Evolutionary conservation across 2,113 vertebrate genomes (phyloP), one percentile per base, ranked within the genome.

Genomic region (Rissa tridactyla): DNA sequence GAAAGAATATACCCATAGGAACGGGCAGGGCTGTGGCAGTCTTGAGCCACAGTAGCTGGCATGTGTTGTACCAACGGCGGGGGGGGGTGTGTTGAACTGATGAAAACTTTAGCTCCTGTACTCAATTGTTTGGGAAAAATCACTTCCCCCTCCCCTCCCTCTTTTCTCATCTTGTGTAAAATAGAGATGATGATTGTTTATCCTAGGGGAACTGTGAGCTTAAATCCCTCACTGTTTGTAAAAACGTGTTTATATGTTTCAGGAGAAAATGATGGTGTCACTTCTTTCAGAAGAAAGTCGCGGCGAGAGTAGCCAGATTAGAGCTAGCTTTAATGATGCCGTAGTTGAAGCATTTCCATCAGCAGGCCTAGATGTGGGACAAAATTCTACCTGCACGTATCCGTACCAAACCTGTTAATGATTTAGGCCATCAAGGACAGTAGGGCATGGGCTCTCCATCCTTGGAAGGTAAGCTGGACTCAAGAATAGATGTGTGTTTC

Each of bases 131-230:
- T 68, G 38, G 34, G 30, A 42, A 93, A 92, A 87, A 81, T 64
- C 3, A 19, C 12, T 7, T 66, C 46, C 32, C 1, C 3, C 5
- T 11, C 9, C 26, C 26, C 16, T 7, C 21, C 1, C 13, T 51
- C 29, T 34, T 32, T 52, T 72, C 38, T 49, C 23, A 26, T 30
- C 27, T 17, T 62, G 13, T 44, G 20, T 84, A n/a, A 77, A 82
- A 57, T 2, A 68, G 51, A 73, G 71, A 27, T 8, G 8, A 25
- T 25, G 11, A 46, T 30, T 51, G 38, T 83, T 38, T 65, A 47
- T 42, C 17, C 38, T 58, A 54, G 18, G 55, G 71, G n/a, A 85
- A 38, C 42, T 13, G 9, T 36, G 62, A 73, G 36, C 38, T 92
- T 51, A n/a, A 82, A 58, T 12, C 36, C n/a, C 38, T 87, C 34